Evolutionary conservation across 2,797 vertebrate genomes (phyloP).

Genomic region (Anguilla anguilla): DNA sequence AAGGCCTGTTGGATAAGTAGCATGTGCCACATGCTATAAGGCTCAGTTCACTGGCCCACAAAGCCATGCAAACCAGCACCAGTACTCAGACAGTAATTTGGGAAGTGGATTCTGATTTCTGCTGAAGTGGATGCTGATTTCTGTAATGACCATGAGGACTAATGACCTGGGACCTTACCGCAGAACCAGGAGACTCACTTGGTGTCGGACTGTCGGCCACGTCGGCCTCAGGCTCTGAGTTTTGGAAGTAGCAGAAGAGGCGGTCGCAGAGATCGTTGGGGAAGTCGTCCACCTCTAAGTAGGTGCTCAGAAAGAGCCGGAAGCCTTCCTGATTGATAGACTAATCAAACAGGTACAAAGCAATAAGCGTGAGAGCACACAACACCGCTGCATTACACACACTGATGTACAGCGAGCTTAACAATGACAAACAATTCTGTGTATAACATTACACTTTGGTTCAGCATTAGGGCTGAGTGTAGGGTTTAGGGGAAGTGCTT

Average conservation of each 20-base stretch:
- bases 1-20: neutral
- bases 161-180: neutral
- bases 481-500: neutral
- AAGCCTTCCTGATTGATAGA: slow-evolving; percentile 77
- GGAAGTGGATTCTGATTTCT: neutral
- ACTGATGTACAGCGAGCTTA: no score
- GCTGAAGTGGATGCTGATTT: neutral
- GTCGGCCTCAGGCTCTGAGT: slow-evolving; percentile 52
- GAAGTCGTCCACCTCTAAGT: slow-evolving; percentile 80
- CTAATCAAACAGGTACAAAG: slow-evolving; percentile 55
- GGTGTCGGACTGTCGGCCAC: slow-evolving; percentile 41
- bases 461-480: neutral
- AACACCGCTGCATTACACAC: neutral
- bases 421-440: neutral
- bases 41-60: neutral
- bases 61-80: neutral
- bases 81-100: neutral
- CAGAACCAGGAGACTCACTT: slow-evolving; percentile 50
- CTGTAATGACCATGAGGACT: neutral
- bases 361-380: neutral
- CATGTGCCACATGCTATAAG: neutral
- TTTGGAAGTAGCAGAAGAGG: slow-evolving; percentile 84
- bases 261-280: slow-evolving; percentile 76
- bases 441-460: neutral
- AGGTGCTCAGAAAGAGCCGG: slow-evolving; percentile 81